These are phyloP conservation scores for Panthera leo DNA, from an alignment of 2,113 vertebrate genomes.

Conservation along the genomic window DNA sequence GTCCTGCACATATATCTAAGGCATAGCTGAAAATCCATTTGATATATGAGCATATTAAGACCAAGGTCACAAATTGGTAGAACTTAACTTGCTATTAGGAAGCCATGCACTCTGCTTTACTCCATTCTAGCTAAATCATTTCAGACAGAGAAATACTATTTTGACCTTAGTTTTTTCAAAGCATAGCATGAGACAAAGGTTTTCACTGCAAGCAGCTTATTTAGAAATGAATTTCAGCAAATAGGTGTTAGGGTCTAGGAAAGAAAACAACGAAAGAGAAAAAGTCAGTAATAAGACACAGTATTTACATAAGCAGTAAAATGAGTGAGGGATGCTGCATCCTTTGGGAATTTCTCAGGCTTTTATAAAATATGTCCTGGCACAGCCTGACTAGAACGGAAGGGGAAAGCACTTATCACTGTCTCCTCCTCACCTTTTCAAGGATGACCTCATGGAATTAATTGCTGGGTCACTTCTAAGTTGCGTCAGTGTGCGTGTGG, in stretches of 20 bases:
- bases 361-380: neutral
- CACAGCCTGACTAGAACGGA: neutral
- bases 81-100: neutral
- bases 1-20: neutral
- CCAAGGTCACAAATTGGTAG: neutral
- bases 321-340: neutral
- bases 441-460: neutral
- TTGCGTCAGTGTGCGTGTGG: neutral
- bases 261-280: neutral
- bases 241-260: neutral
- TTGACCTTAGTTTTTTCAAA: neutral
- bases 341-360: neutral
- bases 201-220: neutral
- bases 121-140: neutral
- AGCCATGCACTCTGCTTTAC: neutral
- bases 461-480: neutral
- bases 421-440: neutral
- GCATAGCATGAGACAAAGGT: neutral
- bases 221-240: neutral
- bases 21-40: neutral
- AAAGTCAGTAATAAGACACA: neutral
- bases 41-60: neutral
- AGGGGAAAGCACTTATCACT: neutral
- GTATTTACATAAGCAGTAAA: neutral
- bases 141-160: neutral